These are phyloP conservation scores for Drosophila koepferae DNA, from an alignment of 2,888 invertebrate genomes.

Conservation along the genomic window DNA sequence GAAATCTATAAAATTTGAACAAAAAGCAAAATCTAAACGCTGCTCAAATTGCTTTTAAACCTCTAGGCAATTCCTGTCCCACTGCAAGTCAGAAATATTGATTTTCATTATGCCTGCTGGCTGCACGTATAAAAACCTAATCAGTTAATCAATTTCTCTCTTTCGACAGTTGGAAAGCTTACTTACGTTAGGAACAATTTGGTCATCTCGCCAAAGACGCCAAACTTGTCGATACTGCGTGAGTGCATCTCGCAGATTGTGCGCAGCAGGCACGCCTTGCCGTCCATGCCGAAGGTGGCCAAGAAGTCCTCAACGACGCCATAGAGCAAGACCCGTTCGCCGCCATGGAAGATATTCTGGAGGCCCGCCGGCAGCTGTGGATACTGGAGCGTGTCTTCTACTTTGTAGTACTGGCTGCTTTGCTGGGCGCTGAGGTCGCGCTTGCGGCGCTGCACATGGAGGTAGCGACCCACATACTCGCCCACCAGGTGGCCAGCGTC, in stretches of 20 bases:
- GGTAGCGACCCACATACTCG: constrained; percentile 90
- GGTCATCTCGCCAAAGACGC: constrained; percentile 92
- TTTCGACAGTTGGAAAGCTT: too few relatives aligned
- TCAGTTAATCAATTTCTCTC: neutral
- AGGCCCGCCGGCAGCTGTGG: constrained; percentile 85
- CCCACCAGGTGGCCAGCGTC: constrained; percentile 89
- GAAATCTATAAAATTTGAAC: neutral
- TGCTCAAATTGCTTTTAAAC: neutral
- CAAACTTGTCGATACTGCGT: constrained; percentile 91
- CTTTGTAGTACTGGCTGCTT: constrained; percentile 52
- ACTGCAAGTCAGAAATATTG: neutral
- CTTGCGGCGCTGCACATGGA: constrained; percentile 87
- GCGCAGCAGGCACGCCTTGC: constrained; percentile 92
- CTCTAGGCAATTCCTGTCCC: too few relatives aligned
- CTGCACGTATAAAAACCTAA: neutral
- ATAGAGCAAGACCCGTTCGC: constrained; percentile 92
- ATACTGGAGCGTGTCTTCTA: constrained; percentile 63
- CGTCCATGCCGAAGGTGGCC: constrained; percentile 92
- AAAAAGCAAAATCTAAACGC: neutral
- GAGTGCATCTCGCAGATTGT: constrained; percentile 95
- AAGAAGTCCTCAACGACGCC: constrained; percentile 92
- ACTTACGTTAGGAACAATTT: constrained; percentile 93
- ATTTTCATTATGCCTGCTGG: neutral
- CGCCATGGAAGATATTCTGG: constrained; percentile 90
- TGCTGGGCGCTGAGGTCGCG: constrained; percentile 84